Evolutionary conservation across 37 sponge, comb jelly and placozoan genomes (phyloP), one percentile per base, ranked within the genome.

Genomic region (Chondrosia reniformis): DNA sequence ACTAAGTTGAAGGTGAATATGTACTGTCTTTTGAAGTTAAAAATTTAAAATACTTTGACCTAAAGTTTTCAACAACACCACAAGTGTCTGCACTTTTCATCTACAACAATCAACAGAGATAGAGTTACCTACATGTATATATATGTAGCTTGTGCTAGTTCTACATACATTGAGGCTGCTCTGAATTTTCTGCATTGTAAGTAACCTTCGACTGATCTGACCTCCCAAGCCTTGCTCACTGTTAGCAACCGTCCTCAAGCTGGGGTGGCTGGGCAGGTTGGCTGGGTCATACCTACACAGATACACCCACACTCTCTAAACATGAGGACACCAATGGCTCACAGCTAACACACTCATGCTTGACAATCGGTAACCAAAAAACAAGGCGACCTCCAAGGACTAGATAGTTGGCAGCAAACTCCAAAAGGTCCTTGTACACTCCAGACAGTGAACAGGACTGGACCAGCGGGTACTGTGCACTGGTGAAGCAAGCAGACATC

Each of bases 361-460:
- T 76, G 19, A 83, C 49, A 24, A 86, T 46, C 5, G 96, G 96
- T 22, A 95, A 25, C 94, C 96, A 95, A 75, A 84, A 95, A 32
- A 95, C 96, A 21, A 95, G 88, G 30, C 93, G 45, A n/a, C 96
- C 96, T 8, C 88, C 87, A 13, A 89, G 30, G 1, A 86, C 86
- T 0, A 95, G 87, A 49, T 45, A 83, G 24, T 63, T 52, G 12
- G 89, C 90, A 21, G 96, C 90, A 81, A 95, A 89, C 12, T 67
- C 15, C 17, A 95, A 33, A 49, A 95, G 63, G 79, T 95, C 96
- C 21, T 49, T 33, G 57, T 78, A 80, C 24, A 95, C 71, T 27
- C 89, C 90, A 24, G 92, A 83, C 57, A 95, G 84, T 32, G 73
- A 32, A 72, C 92, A 95, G 33, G 27, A 64, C 88, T 33, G 41